A percentile compares a stretch with the other conserved stretches of the same genome.
Conservation (phyloP, 2,888 invertebrate species). For the Aplocera efformata region DNA sequence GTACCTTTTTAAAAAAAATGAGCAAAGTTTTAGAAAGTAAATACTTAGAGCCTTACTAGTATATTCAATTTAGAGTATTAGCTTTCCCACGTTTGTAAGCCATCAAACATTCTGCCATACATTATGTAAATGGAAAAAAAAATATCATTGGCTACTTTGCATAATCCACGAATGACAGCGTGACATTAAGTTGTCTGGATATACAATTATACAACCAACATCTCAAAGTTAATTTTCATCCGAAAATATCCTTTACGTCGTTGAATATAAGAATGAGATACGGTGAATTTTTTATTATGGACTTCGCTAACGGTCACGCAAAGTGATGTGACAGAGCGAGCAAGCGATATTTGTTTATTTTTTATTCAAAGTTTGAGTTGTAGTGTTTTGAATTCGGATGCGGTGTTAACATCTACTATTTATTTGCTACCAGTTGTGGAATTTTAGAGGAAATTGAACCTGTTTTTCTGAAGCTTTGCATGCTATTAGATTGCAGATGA, state of each 20-base stretch:
- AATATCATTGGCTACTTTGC: slow-evolving; percentile 63
- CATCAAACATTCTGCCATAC: slow-evolving; percentile 59
- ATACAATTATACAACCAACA: slow-evolving; percentile 40
- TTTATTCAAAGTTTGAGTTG: slow-evolving; percentile 27
- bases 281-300: slow-evolving; percentile 22
- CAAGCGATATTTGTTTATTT: slow-evolving; percentile 41
- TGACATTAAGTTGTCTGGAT: slow-evolving; percentile 65
- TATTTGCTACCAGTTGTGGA: slow-evolving; percentile 25
- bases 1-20: not conserved
- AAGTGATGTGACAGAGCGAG: slow-evolving; percentile 49
- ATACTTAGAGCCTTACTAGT: not conserved
- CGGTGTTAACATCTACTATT: slow-evolving; percentile 15
- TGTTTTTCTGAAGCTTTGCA: not conserved
- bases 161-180: slow-evolving; percentile 64
- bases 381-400: slow-evolving; percentile 29
- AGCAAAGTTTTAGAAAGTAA: not conserved
- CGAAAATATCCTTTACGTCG: slow-evolving; percentile 19
- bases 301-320: slow-evolving; percentile 47
- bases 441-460: slow-evolving; percentile 6
- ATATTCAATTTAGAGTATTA: slow-evolving; percentile 2
- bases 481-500: too few species aligned
- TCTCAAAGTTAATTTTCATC: slow-evolving; percentile 10
- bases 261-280: slow-evolving; percentile 23
- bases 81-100: slow-evolving; percentile 65
- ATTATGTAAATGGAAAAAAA: slow-evolving; percentile 70